Evolutionary conservation across 2,113 vertebrate species (phyloP).

Genomic region (Boleophthalmus pectinirostris): DNA sequence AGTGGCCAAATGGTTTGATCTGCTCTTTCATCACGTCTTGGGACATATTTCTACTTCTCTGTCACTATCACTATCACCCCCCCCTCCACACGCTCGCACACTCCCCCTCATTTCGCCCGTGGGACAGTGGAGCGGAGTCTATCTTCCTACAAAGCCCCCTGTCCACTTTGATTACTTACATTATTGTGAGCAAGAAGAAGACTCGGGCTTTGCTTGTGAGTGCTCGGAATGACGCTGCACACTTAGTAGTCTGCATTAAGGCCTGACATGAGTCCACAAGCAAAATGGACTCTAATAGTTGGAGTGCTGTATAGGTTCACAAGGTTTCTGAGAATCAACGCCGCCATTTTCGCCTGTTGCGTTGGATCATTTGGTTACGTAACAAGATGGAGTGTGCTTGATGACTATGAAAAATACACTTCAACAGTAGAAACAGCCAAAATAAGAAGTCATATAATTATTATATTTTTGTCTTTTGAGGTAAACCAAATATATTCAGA

Average conservation of each 20-base stretch:
- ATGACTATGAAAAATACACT: neutral
- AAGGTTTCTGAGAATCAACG: conserved; percentile 46
- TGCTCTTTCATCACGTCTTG: conserved; percentile 28
- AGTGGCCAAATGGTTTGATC: conserved; percentile 25
- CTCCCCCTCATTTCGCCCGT: conserved; percentile 30
- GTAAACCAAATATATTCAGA: too few species aligned
- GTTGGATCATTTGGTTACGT: conserved; percentile 30
- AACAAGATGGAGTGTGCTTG: conserved; percentile 9
- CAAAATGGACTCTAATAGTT: conserved; percentile 62
- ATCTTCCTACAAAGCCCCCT: conserved; percentile 66
- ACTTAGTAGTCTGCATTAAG: conserved; percentile 12
- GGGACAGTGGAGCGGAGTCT: conserved; percentile 56
- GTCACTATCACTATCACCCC: conserved; percentile 34
- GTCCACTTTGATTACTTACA: conserved; percentile 77
- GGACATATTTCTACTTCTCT: conserved; percentile 5
- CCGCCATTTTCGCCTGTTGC: conserved; percentile 37
- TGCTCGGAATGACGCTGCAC: conserved; percentile 15
- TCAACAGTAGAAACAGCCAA: neutral
- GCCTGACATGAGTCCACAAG: conserved; percentile 62
- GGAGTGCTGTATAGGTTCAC: conserved; percentile 53
- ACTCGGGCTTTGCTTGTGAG: conserved; percentile 40
- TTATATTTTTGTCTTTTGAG: too few species aligned
- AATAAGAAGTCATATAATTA: neutral
- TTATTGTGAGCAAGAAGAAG: conserved; percentile 73
- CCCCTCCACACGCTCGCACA: neutral